Evolutionary conservation across 2,888 invertebrate species (phyloP).

Genomic region (Calameuta filiformis): DNA sequence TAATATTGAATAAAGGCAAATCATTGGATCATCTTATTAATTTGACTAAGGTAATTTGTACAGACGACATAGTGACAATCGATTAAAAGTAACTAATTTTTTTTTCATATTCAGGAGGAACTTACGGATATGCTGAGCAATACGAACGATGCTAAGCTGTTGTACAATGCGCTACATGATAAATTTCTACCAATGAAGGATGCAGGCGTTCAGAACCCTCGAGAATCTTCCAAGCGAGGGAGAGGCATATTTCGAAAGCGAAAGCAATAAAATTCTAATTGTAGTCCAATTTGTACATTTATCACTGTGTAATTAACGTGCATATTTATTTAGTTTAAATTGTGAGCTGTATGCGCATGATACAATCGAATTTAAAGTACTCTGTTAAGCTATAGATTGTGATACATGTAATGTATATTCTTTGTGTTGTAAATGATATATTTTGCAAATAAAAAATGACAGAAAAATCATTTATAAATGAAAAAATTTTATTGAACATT

Average conservation of each 20-base stretch:
- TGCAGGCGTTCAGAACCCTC: background rate
- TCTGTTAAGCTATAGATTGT: background rate
- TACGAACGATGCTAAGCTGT: constrained; percentile 74
- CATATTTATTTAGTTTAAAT: background rate
- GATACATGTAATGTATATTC: background rate
- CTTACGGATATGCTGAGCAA: constrained; percentile 79
- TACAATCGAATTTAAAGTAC: background rate
- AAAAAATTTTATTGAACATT: background rate
- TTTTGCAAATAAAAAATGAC: background rate
- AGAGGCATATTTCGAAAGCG: background rate
- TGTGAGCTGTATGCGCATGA: background rate
- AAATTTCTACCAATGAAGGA: constrained; percentile 71
- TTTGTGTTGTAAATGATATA: background rate
- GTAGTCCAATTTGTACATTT: background rate
- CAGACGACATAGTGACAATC: background rate
- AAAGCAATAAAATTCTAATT: background rate
- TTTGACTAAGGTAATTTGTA: constrained; percentile 68
- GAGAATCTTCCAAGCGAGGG: background rate
- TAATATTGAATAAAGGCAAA: constrained; percentile 79
- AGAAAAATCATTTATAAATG: background rate
- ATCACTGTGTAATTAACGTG: background rate
- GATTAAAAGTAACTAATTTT: background rate
- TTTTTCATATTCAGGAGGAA: constrained; percentile 71
- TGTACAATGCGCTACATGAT: constrained; percentile 79
- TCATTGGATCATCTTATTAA: constrained; percentile 75